These are phyloP conservation scores for Lasioglossum oenotherae DNA, from an alignment of 2,888 invertebrate species.

Conservation along the genomic window DNA sequence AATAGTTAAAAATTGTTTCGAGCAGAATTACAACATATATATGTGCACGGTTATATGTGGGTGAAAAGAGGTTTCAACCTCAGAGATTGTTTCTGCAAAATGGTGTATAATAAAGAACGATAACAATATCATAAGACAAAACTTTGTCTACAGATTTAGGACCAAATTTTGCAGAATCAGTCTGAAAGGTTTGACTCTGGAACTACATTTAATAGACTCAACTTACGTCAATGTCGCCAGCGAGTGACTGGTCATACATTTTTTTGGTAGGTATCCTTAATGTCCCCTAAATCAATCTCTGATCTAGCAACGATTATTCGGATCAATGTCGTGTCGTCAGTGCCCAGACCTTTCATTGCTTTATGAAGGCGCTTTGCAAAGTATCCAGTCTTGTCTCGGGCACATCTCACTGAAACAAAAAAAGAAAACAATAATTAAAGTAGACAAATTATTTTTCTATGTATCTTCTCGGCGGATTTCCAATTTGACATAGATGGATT, in stretches of 20 bases:
- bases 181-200: not conserved
- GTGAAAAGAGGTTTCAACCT: not conserved
- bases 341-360: slow-evolving; percentile 95
- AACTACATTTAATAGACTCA: not conserved
- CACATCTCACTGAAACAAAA: slow-evolving; percentile 88
- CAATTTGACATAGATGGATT: not conserved
- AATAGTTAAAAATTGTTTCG: slow-evolving; percentile 34
- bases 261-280: slow-evolving; percentile 92
- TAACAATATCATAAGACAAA: not conserved
- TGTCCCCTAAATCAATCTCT: slow-evolving; percentile 94
- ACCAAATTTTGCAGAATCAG: slow-evolving; percentile 8
- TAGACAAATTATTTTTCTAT: not conserved
- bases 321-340: slow-evolving; percentile 94
- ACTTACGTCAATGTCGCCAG: slow-evolving; percentile 92
- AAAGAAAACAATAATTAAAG: not conserved
- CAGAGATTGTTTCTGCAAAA: slow-evolving; percentile 15
- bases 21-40: slow-evolving; percentile 24
- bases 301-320: slow-evolving; percentile 93
- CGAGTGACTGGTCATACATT: slow-evolving; percentile 91
- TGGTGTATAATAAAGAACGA: not conserved
- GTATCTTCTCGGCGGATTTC: not conserved
- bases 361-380: slow-evolving; percentile 94
- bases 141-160: not conserved
- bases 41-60: slow-evolving; percentile 23
- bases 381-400: slow-evolving; percentile 92